Conservation (phyloP, 1,140 invertebrate genomes). For the Saccostrea cuccullata region DNA sequence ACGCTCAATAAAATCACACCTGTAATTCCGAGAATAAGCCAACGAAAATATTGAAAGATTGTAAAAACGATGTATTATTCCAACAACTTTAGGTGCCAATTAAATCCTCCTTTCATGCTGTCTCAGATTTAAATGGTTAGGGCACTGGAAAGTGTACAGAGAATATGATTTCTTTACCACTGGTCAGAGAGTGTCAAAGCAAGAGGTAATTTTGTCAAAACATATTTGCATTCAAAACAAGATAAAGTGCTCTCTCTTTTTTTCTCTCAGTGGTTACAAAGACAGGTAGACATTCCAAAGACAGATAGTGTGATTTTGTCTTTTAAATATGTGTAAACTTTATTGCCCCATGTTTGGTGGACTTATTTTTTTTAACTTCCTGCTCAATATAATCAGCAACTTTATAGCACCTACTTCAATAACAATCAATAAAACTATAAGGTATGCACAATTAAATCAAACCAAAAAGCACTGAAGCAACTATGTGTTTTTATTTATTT, state of each 20-base stretch:
- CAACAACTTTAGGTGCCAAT: not conserved
- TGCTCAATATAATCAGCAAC: not conserved
- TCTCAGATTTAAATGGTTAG: constrained; percentile 27
- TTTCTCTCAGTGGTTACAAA: not conserved
- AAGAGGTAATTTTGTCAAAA: not conserved
- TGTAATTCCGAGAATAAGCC: not conserved
- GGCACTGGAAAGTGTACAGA: not conserved
- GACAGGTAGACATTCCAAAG: not conserved
- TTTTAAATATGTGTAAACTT: not conserved
- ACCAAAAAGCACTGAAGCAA: too few relatives aligned
- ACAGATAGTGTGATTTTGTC: not conserved
- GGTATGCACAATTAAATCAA: too few relatives aligned
- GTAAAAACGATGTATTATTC: not conserved
- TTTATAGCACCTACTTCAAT: not conserved
- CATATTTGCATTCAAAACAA: constrained; percentile 9
- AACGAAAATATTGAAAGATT: not conserved
- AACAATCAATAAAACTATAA: not conserved
- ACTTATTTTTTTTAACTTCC: not conserved
- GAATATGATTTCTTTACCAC: not conserved
- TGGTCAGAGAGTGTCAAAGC: not conserved
- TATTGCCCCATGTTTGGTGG: not conserved
- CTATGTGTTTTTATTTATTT: too few relatives aligned
- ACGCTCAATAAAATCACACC: constrained; percentile 1
- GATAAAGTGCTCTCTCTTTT: not conserved
- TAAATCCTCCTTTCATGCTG: not conserved